Conservation (phyloP, 2,113 vertebrate species). For the Pimephales promelas region DNA sequence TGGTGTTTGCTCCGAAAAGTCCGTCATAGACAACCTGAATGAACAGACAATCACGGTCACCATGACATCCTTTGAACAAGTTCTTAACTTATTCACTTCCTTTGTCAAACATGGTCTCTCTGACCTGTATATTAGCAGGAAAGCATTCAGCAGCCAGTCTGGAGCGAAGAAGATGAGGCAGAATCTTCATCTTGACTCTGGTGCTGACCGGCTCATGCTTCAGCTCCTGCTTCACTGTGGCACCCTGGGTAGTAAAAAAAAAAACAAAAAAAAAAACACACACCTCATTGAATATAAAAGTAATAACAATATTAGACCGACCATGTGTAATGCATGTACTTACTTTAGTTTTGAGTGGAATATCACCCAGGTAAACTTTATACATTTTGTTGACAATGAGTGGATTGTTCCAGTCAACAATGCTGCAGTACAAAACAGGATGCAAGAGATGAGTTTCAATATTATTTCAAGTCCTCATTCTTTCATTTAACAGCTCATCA, state of each 20-base stretch:
- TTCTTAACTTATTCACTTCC: not conserved
- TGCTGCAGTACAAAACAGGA: slow-evolving; percentile 74
- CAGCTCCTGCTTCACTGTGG: slow-evolving; percentile 89
- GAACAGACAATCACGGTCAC: not conserved
- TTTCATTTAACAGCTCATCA: not conserved
- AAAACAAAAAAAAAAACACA: slow-evolving; percentile 28
- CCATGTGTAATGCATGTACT: slow-evolving; percentile 44
- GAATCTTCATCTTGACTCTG: slow-evolving; percentile 96
- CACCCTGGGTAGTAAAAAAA: slow-evolving; percentile 74
- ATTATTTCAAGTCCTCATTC: not conserved
- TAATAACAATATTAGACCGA: not conserved
- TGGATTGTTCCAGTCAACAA: slow-evolving; percentile 98
- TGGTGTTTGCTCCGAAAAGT: slow-evolving; percentile 94
- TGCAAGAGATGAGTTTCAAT: not conserved
- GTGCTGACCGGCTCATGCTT: slow-evolving; percentile 97
- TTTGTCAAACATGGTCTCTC: not conserved
- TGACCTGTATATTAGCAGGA: slow-evolving; percentile 96
- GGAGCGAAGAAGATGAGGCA: slow-evolving; percentile 93
- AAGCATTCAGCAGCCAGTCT: slow-evolving; percentile 93
- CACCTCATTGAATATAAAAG: too few species aligned
- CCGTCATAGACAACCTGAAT: slow-evolving; percentile 95
- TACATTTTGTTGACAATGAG: slow-evolving; percentile 95
- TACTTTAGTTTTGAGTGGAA: slow-evolving; percentile 98
- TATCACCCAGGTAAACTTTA: slow-evolving; percentile 96
- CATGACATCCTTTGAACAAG: not conserved